Base-by-base conservation (phyloP, 2,797 vertebrate species). In the Muscicapa striata region DNA sequence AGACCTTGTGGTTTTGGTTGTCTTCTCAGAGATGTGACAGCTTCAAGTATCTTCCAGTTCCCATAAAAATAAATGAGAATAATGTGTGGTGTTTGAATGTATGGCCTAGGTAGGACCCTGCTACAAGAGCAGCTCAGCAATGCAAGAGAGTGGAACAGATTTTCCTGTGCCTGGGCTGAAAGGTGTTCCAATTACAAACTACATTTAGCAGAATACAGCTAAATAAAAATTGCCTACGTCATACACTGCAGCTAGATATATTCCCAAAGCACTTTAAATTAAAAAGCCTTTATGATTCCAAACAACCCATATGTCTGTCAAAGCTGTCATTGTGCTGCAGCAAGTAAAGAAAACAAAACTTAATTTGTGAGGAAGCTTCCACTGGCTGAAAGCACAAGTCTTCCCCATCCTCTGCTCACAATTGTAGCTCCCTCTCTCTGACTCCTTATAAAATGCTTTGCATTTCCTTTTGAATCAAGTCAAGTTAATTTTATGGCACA, bases 281-380 rank as follows among this genome's bases (percentile, higher is more conserved):
- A 91, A 96, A 96, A 97, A 94, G 94, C 90, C 96, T 96, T 94
- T 92, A 95, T 3, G 15, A 89, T 91, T 94, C 94, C 95, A 96
- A 97, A 96, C 89, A 97, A 96, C 94, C 91, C 96, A 96, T 97
- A 97, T 95, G 97, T 97, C 96, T 97, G 95, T 97, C 96, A 97
- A 95, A 93, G 81, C 95, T 97, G 97, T 97, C 97, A 93, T 87
- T 94, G 94, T 95, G 93, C 90, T 91, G 94, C 90, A 96, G 92
- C 92, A 94, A 96, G 90, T 75, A 95, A 96, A 96, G 92, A 95
- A 97, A 97, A 95, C 91, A 89, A 94, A 96, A 97, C 82, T 95
- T 97, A 95, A 97, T 97, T 96, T 97, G 96, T 87, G 84, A 92
- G 86, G 97, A 97, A 97, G 95, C 86, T 93, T 97, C 91, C 89